These are phyloP conservation scores for Tribolium freemani DNA, from an alignment of 2,888 invertebrate species.

Conservation along the genomic window DNA sequence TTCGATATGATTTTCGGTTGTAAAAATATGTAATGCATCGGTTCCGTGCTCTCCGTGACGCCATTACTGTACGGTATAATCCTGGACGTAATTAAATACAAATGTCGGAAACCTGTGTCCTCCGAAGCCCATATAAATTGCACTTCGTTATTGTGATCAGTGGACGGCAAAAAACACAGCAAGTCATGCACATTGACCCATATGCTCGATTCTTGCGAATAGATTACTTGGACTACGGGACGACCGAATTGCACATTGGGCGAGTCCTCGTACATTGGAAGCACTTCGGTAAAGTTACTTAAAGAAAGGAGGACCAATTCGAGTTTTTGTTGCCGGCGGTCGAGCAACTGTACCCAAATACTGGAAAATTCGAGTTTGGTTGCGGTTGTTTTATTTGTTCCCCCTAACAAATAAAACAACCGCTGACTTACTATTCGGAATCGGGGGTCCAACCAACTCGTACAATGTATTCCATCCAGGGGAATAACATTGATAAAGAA, in stretches of 20 bases:
- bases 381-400: neutral
- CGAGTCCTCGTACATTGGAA: constrained; percentile 70
- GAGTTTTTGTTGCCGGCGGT: constrained; percentile 87
- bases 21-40: constrained; percentile 69
- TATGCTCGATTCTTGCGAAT: constrained; percentile 79
- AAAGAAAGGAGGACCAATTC: constrained; percentile 88
- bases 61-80: constrained; percentile 71
- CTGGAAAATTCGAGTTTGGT: constrained; percentile 68
- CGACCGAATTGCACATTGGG: constrained; percentile 61
- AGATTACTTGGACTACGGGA: constrained; percentile 73
- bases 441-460: constrained; percentile 96
- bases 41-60: constrained; percentile 69
- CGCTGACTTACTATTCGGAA: constrained; percentile 89
- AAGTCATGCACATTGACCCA: constrained; percentile 97
- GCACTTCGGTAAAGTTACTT: constrained; percentile 79
- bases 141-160: constrained; percentile 65
- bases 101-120: constrained; percentile 89
- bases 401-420: no score
- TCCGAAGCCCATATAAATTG: constrained; percentile 94
- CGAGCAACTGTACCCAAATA: constrained; percentile 92
- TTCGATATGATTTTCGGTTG: constrained; percentile 78
- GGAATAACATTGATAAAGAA: constrained; percentile 85
- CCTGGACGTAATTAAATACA: constrained; percentile 83
- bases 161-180: constrained; percentile 83
- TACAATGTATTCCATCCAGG: constrained; percentile 96